Base-by-base conservation (phyloP, 2,797 vertebrate genomes). In the Natrix natrix region DNA sequence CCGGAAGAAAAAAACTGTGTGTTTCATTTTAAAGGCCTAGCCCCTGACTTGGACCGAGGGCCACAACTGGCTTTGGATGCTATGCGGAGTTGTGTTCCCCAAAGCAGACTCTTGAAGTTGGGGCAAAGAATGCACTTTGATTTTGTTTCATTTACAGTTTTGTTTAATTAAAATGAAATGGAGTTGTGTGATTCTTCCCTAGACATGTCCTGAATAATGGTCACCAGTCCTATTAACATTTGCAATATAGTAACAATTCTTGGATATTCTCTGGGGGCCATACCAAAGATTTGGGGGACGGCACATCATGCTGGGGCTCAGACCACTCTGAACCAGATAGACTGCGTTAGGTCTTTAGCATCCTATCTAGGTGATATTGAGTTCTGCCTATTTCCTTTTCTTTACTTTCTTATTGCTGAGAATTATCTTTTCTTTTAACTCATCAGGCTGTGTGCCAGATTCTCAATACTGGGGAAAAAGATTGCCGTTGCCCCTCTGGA, bases 401-500 rank as follows among this genome's bases (percentile, higher is more conserved):
- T 3, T 28, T 52, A n/a, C 14, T 66, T 56, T 89, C 37, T 32
- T 89, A 26, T 13, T 54, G 24, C 52, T 52, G 59, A 14, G 24
- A 55, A 17, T 55, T 17, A 14, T 89, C 22, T 8, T 87, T 55
- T 54, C 86, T 57, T 37, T 87, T 59, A 8, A 93, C 1, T 89
- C 92, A 90, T 52, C 92, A 99, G 99, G 99, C 99, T n/a, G 95
- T 17, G 0, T 99, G 99, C 96, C 92, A 94, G 87, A 87, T 95
- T 56, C 96, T 96, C 0, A 95, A 94, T 0, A 96, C 94, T 48
- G 98, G 97, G 26, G 95, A 96, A 56, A 98, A 97, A 90, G 96
- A 96, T 94, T 99, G 99, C 28, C 94, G 92, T 3, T 99, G 99
- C 93, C 97, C 97, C 1, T 93, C 97, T 0, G 98, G 97, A 94